Evolutionary conservation across 2,888 invertebrate genomes (phyloP).

Genomic region (Conistra vaccinii): DNA sequence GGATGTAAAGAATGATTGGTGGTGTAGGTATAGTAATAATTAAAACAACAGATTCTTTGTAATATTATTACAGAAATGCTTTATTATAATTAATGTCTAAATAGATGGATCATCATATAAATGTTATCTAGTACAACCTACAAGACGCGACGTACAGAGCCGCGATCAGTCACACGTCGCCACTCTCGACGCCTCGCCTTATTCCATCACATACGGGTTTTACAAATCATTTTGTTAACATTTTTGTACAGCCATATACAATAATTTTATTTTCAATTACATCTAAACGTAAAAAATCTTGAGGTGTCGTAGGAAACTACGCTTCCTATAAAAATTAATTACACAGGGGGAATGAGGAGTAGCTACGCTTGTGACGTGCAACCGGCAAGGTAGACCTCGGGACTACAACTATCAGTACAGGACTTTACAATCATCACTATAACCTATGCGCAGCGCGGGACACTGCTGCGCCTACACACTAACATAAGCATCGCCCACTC

Average conservation of each 20-base stretch:
- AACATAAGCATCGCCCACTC: conserved; percentile 84
- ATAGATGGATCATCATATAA: conserved; percentile 92
- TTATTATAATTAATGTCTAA: conserved; percentile 92
- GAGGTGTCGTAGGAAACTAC: conserved; percentile 90
- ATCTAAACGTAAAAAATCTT: conserved; percentile 90
- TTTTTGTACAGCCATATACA: conserved; percentile 91
- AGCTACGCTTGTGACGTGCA: conserved; percentile 89
- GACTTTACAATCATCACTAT: conserved; percentile 90
- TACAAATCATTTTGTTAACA: conserved; percentile 89
- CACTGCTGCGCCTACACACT: conserved; percentile 71
- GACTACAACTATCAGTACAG: conserved; percentile 89
- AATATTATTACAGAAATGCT: conserved; percentile 93
- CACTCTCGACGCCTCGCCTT: conserved; percentile 83
- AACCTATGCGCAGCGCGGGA: conserved; percentile 76
- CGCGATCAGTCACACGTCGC: conserved; percentile 77
- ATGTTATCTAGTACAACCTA: conserved; percentile 91
- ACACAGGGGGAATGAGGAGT: conserved; percentile 90
- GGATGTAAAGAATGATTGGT: not conserved
- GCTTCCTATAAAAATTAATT: conserved; percentile 90
- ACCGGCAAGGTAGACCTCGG: conserved; percentile 89
- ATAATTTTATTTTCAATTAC: conserved; percentile 91
- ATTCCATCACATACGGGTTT: conserved; percentile 90
- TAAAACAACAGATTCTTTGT: conserved; percentile 86
- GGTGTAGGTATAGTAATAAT: conserved; percentile 3
- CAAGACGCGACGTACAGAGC: conserved; percentile 83